Evolutionary conservation across 1,140 invertebrate genomes (phyloP).

Genomic region (Teleopsis dalmanni): DNA sequence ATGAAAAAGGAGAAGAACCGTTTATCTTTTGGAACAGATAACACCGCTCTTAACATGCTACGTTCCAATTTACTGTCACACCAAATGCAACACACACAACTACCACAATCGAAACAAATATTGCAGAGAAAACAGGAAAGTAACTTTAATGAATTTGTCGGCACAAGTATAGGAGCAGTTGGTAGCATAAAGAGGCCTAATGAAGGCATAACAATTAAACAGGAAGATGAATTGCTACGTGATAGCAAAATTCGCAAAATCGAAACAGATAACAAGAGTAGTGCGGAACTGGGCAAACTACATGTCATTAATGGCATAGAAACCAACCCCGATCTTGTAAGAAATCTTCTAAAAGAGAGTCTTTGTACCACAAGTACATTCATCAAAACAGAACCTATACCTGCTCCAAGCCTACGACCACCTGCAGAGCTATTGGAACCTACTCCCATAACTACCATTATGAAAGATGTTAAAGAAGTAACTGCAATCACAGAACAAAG

Average conservation of each 20-base stretch:
- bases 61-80: not conserved
- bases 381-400: constrained; percentile 30
- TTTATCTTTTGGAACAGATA: not conserved
- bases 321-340: constrained; percentile 41
- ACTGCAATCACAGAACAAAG: constrained; percentile 9
- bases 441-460: constrained; percentile 2
- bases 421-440: constrained; percentile 35
- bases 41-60: not conserved
- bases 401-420: constrained; percentile 30
- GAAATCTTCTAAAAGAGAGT: constrained; percentile 39
- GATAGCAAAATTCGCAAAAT: constrained; percentile 34
- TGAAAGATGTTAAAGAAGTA: not conserved
- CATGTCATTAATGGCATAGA: constrained; percentile 33
- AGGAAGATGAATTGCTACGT: constrained; percentile 24
- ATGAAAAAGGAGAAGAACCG: constrained; percentile 18
- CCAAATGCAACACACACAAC: not conserved
- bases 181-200: constrained; percentile 28
- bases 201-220: constrained; percentile 23
- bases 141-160: constrained; percentile 17
- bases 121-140: constrained; percentile 1
- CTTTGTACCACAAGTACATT: constrained; percentile 30
- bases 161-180: constrained; percentile 15
- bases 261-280: constrained; percentile 14
- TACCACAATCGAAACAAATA: constrained; percentile 5
- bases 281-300: not conserved